phyloP scores from a whole-genome alignment of 23 tunicate species.

The Trididemnum nubilum region DNA sequence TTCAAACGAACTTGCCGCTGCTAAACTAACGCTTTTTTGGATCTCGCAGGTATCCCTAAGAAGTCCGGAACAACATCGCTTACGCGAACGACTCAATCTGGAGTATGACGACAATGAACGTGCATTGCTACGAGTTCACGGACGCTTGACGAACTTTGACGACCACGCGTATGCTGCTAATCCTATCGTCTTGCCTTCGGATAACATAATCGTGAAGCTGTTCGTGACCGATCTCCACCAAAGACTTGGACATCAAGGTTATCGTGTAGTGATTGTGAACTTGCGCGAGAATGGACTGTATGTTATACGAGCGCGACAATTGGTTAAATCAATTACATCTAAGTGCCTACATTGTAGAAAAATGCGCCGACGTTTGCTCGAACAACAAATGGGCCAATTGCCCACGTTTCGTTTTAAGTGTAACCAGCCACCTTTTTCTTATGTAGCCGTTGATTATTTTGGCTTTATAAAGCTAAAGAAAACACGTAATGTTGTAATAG shows the following conservation, averaged over 20 bases:
- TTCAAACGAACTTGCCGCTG: not conserved
- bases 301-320: not conserved
- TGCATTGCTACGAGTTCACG: not conserved
- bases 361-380: not conserved
- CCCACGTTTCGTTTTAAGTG: not conserved
- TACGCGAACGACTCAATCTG: not conserved
- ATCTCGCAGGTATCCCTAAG: not conserved
- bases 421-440: not conserved
- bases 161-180: not conserved
- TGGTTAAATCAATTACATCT: not conserved
- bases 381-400: not conserved
- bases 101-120: not conserved
- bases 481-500: not conserved
- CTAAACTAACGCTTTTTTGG: slow-evolving; percentile 1
- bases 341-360: not conserved
- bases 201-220: not conserved
- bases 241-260: slow-evolving; percentile 4
- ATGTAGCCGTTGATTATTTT: not conserved
- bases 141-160: not conserved
- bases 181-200: not conserved
- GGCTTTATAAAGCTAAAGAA: not conserved
- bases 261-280: not conserved
- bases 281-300: not conserved
- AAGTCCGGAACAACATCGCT: not conserved
- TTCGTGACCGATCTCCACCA: not conserved